A percentile compares a stretch with the other conserved stretches of the same genome.
phyloP scores from a whole-genome alignment of 92 coral and sea anemone species.

The Porites lobata region DNA sequence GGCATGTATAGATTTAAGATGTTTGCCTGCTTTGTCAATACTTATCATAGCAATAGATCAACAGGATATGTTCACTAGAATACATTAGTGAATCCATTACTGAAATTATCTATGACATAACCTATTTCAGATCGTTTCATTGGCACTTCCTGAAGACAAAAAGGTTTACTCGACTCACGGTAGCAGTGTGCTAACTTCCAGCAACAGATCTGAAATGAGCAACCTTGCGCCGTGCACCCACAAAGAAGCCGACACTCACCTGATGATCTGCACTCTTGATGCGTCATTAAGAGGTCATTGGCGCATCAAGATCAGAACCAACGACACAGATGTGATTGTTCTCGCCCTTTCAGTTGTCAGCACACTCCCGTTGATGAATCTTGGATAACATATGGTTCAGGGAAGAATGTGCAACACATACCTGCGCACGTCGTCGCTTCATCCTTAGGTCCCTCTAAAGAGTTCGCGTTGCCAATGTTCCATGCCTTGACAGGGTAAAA shows the following conservation, averaged over 20 bases:
- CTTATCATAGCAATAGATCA: conserved; percentile 57
- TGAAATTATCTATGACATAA: conserved; percentile 42
- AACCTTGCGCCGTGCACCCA: conserved; percentile 60
- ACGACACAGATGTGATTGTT: conserved; percentile 79
- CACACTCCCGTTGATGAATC: conserved; percentile 54
- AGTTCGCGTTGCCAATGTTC: conserved; percentile 38
- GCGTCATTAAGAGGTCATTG: conserved; percentile 59
- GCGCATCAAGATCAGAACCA: conserved; percentile 62
- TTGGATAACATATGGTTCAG: conserved; percentile 69
- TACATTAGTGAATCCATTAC: conserved; percentile 29
- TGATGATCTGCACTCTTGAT: conserved; percentile 68
- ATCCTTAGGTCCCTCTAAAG: conserved; percentile 34
- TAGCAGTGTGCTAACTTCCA: conserved; percentile 31
- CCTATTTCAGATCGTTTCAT: conserved; percentile 68
- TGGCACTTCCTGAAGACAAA: conserved; percentile 72
- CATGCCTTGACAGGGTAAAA: conserved; percentile 67
- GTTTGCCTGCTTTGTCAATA: conserved; percentile 49
- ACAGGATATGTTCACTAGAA: conserved; percentile 44
- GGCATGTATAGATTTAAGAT: conserved; percentile 48
- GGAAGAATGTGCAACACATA: conserved; percentile 31
- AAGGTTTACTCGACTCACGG: conserved; percentile 77
- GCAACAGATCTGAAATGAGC: conserved; percentile 46
- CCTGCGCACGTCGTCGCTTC: conserved; percentile 55
- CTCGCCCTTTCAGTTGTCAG: conserved; percentile 69
- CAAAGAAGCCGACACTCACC: conserved; percentile 77